phyloP scores from a whole-genome alignment of 2,797 vertebrate species.

The Brachyrhaphis roseni region DNA sequence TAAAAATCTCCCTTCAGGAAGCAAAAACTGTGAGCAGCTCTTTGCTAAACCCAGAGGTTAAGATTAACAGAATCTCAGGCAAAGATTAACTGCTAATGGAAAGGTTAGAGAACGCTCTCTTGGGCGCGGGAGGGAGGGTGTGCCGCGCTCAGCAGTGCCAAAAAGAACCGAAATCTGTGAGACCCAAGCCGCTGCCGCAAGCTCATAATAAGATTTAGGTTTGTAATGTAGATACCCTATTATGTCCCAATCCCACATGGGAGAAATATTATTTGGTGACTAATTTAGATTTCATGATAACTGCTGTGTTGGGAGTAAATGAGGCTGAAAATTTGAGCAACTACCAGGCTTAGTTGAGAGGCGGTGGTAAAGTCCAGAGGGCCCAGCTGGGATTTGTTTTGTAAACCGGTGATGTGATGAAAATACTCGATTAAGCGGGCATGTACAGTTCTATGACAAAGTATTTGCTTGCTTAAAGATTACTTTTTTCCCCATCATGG shows the following conservation, averaged over 20 bases:
- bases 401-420: background rate
- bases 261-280: slow-evolving; percentile 40
- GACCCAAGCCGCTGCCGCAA: slow-evolving; percentile 56
- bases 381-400: background rate
- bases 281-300: slow-evolving; percentile 61
- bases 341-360: slow-evolving; percentile 4
- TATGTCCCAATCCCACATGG: slow-evolving; percentile 55
- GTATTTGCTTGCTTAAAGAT: background rate
- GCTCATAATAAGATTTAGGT: slow-evolving; percentile 67
- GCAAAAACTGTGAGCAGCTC: background rate
- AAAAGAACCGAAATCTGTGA: slow-evolving; percentile 58
- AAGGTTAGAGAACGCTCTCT: slow-evolving; percentile 29
- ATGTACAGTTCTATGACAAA: background rate
- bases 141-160: slow-evolving; percentile 42
- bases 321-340: slow-evolving; percentile 25
- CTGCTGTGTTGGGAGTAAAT: slow-evolving; percentile 40
- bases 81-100: slow-evolving; percentile 32
- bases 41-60: slow-evolving; percentile 10
- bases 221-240: slow-evolving; percentile 71
- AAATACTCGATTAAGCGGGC: background rate
- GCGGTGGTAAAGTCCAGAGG: background rate
- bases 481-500: background rate
- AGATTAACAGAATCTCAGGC: slow-evolving; percentile 4
- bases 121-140: background rate
- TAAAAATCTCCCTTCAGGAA: background rate